Evolutionary conservation across 2,113 vertebrate genomes (phyloP).

Genomic region (Lepus timidus): DNA sequence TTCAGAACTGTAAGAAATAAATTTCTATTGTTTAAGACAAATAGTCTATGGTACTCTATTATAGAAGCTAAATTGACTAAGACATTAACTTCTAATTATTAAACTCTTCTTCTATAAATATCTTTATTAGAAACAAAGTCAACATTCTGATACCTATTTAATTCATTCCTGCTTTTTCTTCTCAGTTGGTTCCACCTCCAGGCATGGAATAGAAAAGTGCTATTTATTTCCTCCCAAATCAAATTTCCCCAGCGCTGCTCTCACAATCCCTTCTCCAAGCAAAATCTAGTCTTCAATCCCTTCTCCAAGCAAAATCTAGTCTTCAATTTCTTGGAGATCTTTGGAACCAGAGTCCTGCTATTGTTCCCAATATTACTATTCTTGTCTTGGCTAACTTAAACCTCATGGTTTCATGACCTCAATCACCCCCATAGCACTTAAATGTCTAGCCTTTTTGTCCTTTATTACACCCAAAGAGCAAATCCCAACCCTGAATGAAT

Average conservation of each 20-base stretch:
- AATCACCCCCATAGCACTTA: background rate
- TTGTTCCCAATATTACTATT: background rate
- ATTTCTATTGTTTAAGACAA: background rate
- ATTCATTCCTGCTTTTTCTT: background rate
- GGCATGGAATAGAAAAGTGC: background rate
- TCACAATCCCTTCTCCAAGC: constrained; percentile 29
- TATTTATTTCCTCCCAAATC: background rate
- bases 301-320: constrained; percentile 25
- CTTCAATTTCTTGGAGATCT: constrained; percentile 6
- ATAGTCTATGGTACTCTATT: background rate
- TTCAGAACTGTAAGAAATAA: background rate
- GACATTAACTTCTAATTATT: background rate
- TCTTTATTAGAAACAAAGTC: constrained; percentile 14
- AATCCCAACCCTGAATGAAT: background rate
- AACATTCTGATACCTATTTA: constrained; percentile 21
- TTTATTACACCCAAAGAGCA: constrained; percentile 18
- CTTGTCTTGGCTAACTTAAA: background rate
- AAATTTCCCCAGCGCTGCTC: background rate
- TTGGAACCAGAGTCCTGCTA: background rate
- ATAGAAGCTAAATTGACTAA: background rate
- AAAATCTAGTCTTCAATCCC: background rate
- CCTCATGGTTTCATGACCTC: background rate
- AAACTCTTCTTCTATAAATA: background rate
- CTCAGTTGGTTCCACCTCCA: background rate
- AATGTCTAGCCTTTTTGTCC: background rate